Percentiles rank a stretch among this genome's conserved stretches.
phyloP scores from a whole-genome alignment of 2,888 invertebrate genomes.

The Coleophora flavipennella region DNA sequence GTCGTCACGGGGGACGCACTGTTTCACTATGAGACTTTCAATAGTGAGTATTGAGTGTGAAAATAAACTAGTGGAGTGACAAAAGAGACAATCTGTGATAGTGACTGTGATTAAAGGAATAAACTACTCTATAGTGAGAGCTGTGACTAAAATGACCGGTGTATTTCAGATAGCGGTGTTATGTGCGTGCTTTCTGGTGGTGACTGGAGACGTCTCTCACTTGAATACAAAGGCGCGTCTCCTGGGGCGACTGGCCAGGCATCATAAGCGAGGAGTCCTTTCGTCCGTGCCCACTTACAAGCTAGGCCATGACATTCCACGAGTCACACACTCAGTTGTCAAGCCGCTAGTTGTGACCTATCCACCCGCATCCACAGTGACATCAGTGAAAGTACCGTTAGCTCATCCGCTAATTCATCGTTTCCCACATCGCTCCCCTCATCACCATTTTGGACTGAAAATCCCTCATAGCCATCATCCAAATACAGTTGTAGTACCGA shows the following conservation, averaged over 20 bases:
- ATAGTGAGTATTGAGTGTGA: slow-evolving; percentile 40
- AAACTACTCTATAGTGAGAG: slow-evolving; percentile 9
- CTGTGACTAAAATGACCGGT: slow-evolving; percentile 31
- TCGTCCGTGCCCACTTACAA: slow-evolving; percentile 60
- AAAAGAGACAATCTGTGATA: slow-evolving; percentile 10
- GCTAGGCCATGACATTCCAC: slow-evolving; percentile 60
- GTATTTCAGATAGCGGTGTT: slow-evolving; percentile 57
- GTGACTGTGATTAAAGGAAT: slow-evolving; percentile 19
- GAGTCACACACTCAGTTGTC: slow-evolving; percentile 57
- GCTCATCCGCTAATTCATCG: slow-evolving; percentile 44
- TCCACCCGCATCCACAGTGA: slow-evolving; percentile 56
- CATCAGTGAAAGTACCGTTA: slow-evolving; percentile 59
- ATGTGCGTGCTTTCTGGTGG: slow-evolving; percentile 39
- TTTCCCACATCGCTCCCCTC: slow-evolving; percentile 45
- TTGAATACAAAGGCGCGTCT: slow-evolving; percentile 44
- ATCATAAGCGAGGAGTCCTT: slow-evolving; percentile 55
- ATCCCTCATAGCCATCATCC: slow-evolving; percentile 37
- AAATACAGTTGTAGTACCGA: slow-evolving; percentile 34
- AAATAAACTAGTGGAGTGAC: slow-evolving; percentile 13
- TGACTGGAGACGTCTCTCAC: slow-evolving; percentile 42
- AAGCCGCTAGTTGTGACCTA: slow-evolving; percentile 63
- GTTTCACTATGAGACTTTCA: slow-evolving; percentile 39
- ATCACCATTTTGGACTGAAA: slow-evolving; percentile 49
- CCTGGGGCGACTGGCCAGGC: slow-evolving; percentile 39
- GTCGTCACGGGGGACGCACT: slow-evolving; percentile 23